These are phyloP conservation scores for Synaphobranchus kaupii DNA, from an alignment of 2,797 vertebrate species.

Conservation along the genomic window DNA sequence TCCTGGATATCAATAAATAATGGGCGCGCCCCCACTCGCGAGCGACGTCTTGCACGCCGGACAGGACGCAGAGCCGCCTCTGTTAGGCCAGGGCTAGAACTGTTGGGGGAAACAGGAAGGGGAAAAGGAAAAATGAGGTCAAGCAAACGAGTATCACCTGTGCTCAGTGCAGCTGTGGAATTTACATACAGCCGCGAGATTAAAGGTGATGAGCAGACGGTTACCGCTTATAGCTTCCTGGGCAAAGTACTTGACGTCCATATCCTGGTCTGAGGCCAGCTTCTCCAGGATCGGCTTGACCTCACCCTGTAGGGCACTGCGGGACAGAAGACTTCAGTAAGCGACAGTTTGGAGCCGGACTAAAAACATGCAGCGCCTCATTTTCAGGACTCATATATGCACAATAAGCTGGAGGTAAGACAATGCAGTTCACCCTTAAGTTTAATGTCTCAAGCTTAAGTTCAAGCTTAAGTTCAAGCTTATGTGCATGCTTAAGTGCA, in stretches of 20 bases:
- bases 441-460: neutral
- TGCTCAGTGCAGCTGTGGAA: neutral
- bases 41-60: constrained; percentile 51
- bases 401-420: neutral
- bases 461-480: no score
- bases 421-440: neutral
- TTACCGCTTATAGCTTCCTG: constrained; percentile 89
- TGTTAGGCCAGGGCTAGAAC: constrained; percentile 81
- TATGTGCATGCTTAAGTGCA: no score
- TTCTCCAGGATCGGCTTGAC: constrained; percentile 88
- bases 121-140: constrained; percentile 31
- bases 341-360: constrained; percentile 74
- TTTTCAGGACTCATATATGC: neutral
- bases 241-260: constrained; percentile 93
- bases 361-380: constrained; percentile 82
- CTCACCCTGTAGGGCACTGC: constrained; percentile 82
- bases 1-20: constrained; percentile 81
- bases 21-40: constrained; percentile 64
- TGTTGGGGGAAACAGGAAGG: constrained; percentile 50
- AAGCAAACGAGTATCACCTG: neutral
- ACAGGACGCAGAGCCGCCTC: constrained; percentile 44
- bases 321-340: constrained; percentile 28
- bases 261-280: constrained; percentile 83
- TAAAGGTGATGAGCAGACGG: constrained; percentile 26
- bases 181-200: neutral